Evolutionary conservation across 2,797 vertebrate species (phyloP).

Genomic region (Tragelaphus eurycerus): DNA sequence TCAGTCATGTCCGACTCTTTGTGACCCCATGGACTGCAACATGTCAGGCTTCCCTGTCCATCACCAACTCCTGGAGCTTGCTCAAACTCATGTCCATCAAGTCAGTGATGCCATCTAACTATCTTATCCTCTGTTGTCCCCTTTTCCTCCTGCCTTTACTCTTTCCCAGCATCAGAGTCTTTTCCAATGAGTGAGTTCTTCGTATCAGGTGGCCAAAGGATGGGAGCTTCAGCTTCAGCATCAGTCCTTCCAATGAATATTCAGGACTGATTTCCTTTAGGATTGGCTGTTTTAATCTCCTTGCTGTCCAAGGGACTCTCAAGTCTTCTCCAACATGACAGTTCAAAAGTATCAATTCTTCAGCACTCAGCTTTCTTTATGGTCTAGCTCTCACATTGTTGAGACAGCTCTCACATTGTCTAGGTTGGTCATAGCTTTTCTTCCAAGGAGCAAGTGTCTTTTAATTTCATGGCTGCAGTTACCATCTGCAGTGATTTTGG

Average conservation of each 20-base stretch:
- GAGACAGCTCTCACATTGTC: background rate
- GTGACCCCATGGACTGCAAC: background rate
- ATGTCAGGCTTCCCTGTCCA: background rate
- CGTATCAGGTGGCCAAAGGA: background rate
- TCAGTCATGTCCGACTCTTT: background rate
- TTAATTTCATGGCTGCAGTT: background rate
- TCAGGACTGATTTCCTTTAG: background rate
- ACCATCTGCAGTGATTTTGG: background rate
- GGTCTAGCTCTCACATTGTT: background rate
- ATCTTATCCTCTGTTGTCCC: background rate
- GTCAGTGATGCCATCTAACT: background rate
- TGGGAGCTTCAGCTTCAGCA: background rate
- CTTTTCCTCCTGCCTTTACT: background rate
- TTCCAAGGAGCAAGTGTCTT: background rate
- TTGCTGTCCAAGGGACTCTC: background rate
- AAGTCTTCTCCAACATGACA: background rate
- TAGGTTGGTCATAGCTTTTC: background rate
- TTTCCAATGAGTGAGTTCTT: background rate
- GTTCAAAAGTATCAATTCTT: background rate
- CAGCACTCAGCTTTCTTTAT: background rate
- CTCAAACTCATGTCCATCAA: background rate
- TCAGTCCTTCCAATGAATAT: background rate
- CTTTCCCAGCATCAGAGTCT: background rate
- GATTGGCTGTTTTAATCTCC: background rate
- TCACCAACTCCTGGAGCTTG: background rate